A percentile compares a stretch with the other conserved stretches of the same genome.
Evolutionary conservation across 2,797 vertebrate genomes (phyloP).

Genomic region (Oreochromis grahami): DNA sequence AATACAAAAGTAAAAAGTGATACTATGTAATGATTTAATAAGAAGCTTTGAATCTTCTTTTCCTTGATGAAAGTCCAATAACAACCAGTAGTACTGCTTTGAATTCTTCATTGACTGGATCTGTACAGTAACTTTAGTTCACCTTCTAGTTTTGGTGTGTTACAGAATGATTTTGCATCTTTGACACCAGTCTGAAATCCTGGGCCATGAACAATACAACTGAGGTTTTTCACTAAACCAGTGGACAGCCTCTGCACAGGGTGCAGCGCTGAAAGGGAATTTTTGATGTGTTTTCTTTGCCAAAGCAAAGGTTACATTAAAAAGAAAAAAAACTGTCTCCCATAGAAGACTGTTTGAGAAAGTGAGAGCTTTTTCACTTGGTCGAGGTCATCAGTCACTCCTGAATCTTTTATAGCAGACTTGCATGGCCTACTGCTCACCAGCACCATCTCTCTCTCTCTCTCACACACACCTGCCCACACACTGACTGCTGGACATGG

Average conservation of each 20-base stretch:
- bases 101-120: neutral
- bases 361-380: constrained; percentile 36
- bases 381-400: constrained; percentile 43
- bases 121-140: neutral
- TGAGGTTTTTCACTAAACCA: neutral
- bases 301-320: constrained; percentile 51
- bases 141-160: neutral
- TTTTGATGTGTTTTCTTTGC: constrained; percentile 47
- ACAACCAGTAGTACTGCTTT: neutral
- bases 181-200: neutral
- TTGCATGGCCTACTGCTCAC: constrained; percentile 46
- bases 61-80: neutral
- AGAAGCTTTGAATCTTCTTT: neutral
- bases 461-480: neutral
- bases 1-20: neutral
- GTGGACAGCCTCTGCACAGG: neutral
- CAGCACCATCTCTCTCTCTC: neutral
- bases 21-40: neutral
- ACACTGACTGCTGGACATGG: constrained; percentile 18
- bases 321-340: neutral
- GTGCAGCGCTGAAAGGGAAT: constrained; percentile 35
- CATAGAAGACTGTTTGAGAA: constrained; percentile 25
- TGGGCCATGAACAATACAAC: neutral
- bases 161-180: neutral
- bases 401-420: constrained; percentile 61